Base-by-base conservation (phyloP, 2,113 vertebrate genomes). In the Chlorodrepanis virens region DNA sequence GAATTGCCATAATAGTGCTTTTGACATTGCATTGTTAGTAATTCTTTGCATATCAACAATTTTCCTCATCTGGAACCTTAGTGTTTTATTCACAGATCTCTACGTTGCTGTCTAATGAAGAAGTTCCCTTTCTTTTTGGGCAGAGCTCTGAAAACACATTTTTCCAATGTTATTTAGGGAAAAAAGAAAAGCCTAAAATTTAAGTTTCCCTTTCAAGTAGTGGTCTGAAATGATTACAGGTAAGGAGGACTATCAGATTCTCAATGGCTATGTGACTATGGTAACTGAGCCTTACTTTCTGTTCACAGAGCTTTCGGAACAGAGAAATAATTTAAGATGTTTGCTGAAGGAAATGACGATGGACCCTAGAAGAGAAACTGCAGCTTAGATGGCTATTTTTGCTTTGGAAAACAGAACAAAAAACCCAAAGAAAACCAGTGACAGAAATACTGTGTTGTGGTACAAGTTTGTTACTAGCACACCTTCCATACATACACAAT, bases 401-500 rank as follows among this genome's bases (percentile, higher is more conserved):
- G 97, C 97, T 98, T 96, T 95, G 96, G 96, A 95, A 96, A 94
- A 96, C 72, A 87, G 95, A 95, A 95, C 79, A 64, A 90, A 83
- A 83, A 81, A 3, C 69, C 78, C 88, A 87, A 45, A 95, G 91
- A 93, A 96, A 96, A 97, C 97, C 94, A 97, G 97, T 97, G 97
- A 97, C 94, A 98, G 97, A 95, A 96, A 96, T 98, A 98, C 94
- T 97, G 97, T 97, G 97, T 96, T 90, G 93, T 97, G 97, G 97
- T 97, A 98, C 95, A 97, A 76, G 86, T 95, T 94, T 96, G 97
- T 96, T 93, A 97, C 95, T 81, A 96, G 95, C 95, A 96, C 92
- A 94, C 88, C 86, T 97, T 97, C 96, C 92, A 77, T 80, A 91
- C 91, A 84, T 79, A 81, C 53, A 91, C 92, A 76, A 80, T 75